Evolutionary conservation across 2,113 vertebrate genomes (phyloP).

Genomic region (Rhegmatorhina hoffmannsi): DNA sequence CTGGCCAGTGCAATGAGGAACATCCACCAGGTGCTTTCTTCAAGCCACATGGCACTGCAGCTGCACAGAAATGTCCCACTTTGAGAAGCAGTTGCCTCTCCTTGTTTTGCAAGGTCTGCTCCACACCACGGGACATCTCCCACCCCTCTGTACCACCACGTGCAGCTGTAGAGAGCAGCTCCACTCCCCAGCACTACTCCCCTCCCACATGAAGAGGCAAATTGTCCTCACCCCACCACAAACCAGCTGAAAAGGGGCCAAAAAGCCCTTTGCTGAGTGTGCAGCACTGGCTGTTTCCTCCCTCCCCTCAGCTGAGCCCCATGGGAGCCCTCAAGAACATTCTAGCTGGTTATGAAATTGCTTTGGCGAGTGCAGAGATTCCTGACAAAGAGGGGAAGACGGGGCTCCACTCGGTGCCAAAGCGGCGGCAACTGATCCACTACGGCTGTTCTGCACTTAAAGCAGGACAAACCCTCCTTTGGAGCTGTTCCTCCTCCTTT

Average conservation of each 20-base stretch:
- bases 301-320: not conserved
- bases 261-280: not conserved
- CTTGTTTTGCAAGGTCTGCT: not conserved
- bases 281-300: not conserved
- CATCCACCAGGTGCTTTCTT: not conserved
- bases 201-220: not conserved
- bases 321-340: not conserved
- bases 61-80: not conserved
- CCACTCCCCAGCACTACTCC: rapidly evolving
- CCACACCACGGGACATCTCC: not conserved
- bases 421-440: not conserved
- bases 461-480: constrained; percentile 20
- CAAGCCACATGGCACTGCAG: not conserved
- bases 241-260: not conserved
- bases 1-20: not conserved
- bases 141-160: not conserved
- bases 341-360: not conserved
- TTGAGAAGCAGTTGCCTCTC: not conserved
- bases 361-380: not conserved
- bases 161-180: not conserved
- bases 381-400: not conserved
- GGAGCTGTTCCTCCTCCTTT: not conserved
- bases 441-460: not conserved
- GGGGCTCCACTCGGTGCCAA: not conserved
- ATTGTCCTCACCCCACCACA: not conserved